Percentiles rank a stretch among this genome's conserved stretches.
phyloP scores from a whole-genome alignment of 2,888 invertebrate species.

The Omphaloscelis lunosa region DNA sequence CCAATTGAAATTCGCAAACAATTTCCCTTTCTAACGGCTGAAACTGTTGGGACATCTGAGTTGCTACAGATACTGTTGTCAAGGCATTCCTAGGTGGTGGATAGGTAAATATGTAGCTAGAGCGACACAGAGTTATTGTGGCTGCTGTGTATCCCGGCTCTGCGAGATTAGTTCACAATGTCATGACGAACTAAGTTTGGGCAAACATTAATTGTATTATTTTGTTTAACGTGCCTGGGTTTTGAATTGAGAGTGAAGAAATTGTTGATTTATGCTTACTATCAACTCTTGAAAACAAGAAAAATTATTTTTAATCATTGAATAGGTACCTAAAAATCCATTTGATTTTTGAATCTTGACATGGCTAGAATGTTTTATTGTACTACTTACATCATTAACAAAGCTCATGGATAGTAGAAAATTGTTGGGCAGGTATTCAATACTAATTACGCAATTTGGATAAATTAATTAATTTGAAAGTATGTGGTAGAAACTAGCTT shows the following conservation, averaged over 20 bases:
- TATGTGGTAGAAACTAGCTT: not conserved
- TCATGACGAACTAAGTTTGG: constrained; percentile 65
- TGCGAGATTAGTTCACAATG: constrained; percentile 64
- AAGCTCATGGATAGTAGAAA: not conserved
- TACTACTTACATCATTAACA: not conserved
- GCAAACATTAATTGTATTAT: constrained; percentile 55
- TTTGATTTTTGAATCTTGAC: not conserved
- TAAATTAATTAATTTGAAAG: not conserved
- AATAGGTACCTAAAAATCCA: too few species aligned
- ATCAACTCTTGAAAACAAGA: not conserved
- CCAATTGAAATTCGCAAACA: constrained; percentile 51
- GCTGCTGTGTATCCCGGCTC: constrained; percentile 49
- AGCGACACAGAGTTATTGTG: constrained; percentile 51
- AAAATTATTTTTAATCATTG: not conserved
- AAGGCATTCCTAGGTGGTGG: constrained; percentile 47
- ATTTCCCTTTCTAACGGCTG: constrained; percentile 48
- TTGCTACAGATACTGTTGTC: constrained; percentile 53
- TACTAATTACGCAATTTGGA: not conserved
- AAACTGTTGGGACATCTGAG: constrained; percentile 52
- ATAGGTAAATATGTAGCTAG: constrained; percentile 56
- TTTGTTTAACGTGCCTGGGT: constrained; percentile 10
- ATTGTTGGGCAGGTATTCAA: not conserved
- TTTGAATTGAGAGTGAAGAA: not conserved
- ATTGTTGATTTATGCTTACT: not conserved
- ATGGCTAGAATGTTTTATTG: not conserved